Conservation (phyloP, 2,888 invertebrate species). For the Drymonia ruficornis region DNA sequence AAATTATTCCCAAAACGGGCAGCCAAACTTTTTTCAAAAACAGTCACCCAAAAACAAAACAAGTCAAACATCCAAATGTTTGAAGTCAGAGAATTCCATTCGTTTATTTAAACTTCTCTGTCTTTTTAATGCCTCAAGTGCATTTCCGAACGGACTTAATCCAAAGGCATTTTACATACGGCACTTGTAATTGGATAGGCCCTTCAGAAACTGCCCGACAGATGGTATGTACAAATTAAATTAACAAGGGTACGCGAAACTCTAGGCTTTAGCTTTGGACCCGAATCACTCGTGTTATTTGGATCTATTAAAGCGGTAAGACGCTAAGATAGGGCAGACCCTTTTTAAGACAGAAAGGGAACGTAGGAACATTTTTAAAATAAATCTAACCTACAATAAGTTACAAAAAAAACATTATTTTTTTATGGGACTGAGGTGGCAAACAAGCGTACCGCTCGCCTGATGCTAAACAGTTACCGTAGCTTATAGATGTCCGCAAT, state of each 20-base stretch:
- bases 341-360: neutral
- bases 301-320: slow-evolving; percentile 12
- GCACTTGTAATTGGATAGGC: slow-evolving; percentile 64
- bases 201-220: slow-evolving; percentile 58
- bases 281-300: slow-evolving; percentile 55
- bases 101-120: slow-evolving; percentile 28
- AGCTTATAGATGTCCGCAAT: no score
- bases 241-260: slow-evolving; percentile 68
- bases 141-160: slow-evolving; percentile 34
- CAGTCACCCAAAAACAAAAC: slow-evolving; percentile 2
- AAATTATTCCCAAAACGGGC: neutral
- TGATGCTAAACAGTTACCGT: no score
- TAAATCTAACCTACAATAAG: no score
- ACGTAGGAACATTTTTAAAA: neutral
- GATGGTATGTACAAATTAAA: slow-evolving; percentile 75
- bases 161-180: slow-evolving; percentile 52
- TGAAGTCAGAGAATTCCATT: slow-evolving; percentile 14
- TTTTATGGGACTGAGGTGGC: no score
- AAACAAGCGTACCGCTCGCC: no score
- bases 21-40: neutral
- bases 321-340: neutral
- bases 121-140: slow-evolving; percentile 36
- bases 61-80: slow-evolving; percentile 1
- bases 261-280: slow-evolving; percentile 48
- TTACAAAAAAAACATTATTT: no score